Conservation (phyloP, 2,113 vertebrate species). For the Coracopsis vasa region DNA sequence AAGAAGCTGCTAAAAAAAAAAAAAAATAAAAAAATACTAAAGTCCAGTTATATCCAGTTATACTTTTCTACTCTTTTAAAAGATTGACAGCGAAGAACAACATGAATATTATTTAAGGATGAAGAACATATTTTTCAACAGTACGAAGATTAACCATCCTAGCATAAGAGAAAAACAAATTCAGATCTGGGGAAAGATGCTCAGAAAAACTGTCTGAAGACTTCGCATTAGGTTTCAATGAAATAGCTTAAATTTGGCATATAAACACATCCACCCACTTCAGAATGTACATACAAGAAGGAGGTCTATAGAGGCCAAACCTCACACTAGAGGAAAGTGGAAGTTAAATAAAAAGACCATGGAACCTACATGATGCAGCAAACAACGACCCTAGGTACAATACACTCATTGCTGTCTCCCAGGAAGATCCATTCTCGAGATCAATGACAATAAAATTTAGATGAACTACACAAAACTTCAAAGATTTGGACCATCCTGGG, state of each 20-base stretch:
- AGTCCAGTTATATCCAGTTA: not conserved
- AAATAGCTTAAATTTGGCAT: not conserved
- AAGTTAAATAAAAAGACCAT: not conserved
- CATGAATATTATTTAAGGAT: not conserved
- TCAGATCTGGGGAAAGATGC: not conserved
- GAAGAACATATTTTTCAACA: not conserved
- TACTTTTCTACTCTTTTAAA: not conserved
- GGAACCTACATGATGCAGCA: not conserved
- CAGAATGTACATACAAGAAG: not conserved
- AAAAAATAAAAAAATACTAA: not conserved
- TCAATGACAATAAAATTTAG: not conserved
- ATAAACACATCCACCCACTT: not conserved
- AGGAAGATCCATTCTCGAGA: not conserved
- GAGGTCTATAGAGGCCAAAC: not conserved
- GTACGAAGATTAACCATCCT: not conserved
- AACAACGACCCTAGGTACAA: not conserved
- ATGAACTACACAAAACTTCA: not conserved
- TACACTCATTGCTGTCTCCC: not conserved
- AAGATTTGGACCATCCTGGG: not conserved
- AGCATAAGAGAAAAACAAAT: not conserved
- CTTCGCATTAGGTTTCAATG: not conserved
- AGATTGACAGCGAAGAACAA: not conserved
- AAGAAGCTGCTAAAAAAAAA: too few relatives aligned
- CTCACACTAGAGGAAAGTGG: not conserved
- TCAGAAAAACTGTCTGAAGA: not conserved